Conservation (phyloP, 2,797 vertebrate genomes). For the Natrix natrix region DNA sequence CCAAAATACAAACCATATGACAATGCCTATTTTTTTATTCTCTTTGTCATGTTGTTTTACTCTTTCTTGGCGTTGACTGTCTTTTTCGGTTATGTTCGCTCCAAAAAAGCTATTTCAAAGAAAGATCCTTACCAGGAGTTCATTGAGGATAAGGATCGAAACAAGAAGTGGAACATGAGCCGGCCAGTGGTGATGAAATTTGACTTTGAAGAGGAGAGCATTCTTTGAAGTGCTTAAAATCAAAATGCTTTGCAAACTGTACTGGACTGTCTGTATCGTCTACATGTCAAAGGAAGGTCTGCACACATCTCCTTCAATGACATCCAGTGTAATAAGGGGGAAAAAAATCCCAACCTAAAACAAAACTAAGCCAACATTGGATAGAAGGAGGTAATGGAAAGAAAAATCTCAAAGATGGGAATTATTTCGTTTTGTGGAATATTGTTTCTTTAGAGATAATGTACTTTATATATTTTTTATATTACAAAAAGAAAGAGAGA, state of each 20-base stretch:
- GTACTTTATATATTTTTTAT: not conserved
- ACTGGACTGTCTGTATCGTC: constrained; percentile 39
- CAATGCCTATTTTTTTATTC: constrained; percentile 86
- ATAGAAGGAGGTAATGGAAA: constrained; percentile 53
- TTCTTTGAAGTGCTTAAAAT: constrained; percentile 75
- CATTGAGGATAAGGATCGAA: constrained; percentile 65
- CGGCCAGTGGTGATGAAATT: constrained; percentile 71
- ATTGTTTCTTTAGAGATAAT: constrained; percentile 25
- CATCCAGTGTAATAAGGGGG: constrained; percentile 36
- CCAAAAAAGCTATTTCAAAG: constrained; percentile 77
- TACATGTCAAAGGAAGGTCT: constrained; percentile 40
- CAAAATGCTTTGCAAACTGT: constrained; percentile 47
- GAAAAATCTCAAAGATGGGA: constrained; percentile 21
- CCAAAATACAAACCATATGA: constrained; percentile 81
- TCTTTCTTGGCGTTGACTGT: constrained; percentile 84
- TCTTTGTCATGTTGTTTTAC: constrained; percentile 91
- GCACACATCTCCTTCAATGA: constrained; percentile 25
- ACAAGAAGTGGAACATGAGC: constrained; percentile 76
- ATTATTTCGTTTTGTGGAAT: constrained; percentile 42
- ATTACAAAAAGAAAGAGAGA: constrained; percentile 5
- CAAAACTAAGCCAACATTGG: constrained; percentile 15
- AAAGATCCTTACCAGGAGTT: constrained; percentile 84
- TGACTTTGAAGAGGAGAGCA: constrained; percentile 87
- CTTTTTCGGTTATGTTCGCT: constrained; percentile 82
- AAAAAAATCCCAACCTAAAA: not conserved